Percentiles rank a stretch among this genome's conserved stretches.
These are phyloP conservation scores for Brachionus koreanus DNA, from an alignment of 1,140 invertebrate genomes.

Conservation along the genomic window DNA sequence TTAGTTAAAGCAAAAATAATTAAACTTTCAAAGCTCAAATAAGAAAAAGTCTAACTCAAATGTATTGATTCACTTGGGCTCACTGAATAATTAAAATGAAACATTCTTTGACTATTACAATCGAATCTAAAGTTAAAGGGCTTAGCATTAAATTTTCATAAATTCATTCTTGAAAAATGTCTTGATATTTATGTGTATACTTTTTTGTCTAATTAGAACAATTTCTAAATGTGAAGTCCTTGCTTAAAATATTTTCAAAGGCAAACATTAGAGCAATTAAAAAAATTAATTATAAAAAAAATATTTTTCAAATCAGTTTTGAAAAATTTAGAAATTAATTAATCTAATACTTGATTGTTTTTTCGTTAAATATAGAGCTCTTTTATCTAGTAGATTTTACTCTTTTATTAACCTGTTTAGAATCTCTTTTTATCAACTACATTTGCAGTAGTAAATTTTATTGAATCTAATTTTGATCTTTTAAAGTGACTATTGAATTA, in stretches of 20 bases:
- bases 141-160: not conserved
- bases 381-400: no score
- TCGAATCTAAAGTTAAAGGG: not conserved
- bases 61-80: not conserved
- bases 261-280: not conserved
- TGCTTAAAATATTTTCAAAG: not conserved
- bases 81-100: not conserved
- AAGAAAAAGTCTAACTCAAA: not conserved
- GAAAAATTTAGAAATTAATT: not conserved
- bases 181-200: not conserved
- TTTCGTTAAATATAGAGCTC: no score
- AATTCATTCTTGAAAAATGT: conserved; percentile 3
- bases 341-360: not conserved
- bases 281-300: no score
- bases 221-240: not conserved
- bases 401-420: no score
- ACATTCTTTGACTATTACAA: not conserved
- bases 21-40: not conserved
- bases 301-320: not conserved
- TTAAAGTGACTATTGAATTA: not conserved
- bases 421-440: no score
- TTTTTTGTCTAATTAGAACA: not conserved
- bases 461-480: no score
- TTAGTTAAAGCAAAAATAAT: not conserved
- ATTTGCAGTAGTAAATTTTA: no score